Percentiles rank a stretch among this genome's conserved stretches.
Evolutionary conservation across 2,888 invertebrate genomes (phyloP).

Genomic region (Tryphoninae sp.): DNA sequence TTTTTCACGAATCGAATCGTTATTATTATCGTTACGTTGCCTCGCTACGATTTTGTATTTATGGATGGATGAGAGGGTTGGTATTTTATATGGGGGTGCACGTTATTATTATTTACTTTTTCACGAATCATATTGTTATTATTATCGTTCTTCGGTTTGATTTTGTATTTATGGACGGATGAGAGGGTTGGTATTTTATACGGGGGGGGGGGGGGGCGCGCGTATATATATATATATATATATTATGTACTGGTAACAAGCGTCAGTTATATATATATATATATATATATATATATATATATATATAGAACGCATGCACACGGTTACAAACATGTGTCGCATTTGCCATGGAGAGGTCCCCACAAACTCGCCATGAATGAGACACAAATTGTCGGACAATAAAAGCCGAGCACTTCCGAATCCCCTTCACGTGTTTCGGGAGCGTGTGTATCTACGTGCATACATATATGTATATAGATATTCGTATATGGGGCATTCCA

Average conservation of each 20-base stretch:
- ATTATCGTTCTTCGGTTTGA: background rate
- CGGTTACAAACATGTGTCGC: slow-evolving; percentile 44
- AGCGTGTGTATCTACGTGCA: background rate
- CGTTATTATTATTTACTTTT: background rate
- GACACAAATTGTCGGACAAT: slow-evolving; percentile 67
- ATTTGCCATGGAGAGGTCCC: slow-evolving; percentile 19
- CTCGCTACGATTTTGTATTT: no score
- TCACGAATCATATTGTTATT: background rate
- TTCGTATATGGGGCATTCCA: background rate
- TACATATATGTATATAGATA: background rate
- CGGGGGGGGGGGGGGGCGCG: slow-evolving; percentile 10
- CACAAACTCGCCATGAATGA: slow-evolving; percentile 58
- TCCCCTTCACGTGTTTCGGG: background rate
- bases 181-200: slow-evolving; percentile 30
- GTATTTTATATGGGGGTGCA: no score
- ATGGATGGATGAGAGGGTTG: no score
- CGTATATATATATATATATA: background rate
- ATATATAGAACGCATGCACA: background rate
- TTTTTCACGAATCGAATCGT: no score
- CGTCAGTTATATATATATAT: background rate
- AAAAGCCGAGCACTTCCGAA: slow-evolving; percentile 50
- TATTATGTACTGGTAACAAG: background rate
- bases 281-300: background rate
- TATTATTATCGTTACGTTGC: no score
- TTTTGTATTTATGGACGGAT: background rate